Evolutionary conservation across 2,113 vertebrate genomes (phyloP).

Genomic region (Accipiter virgatus): DNA sequence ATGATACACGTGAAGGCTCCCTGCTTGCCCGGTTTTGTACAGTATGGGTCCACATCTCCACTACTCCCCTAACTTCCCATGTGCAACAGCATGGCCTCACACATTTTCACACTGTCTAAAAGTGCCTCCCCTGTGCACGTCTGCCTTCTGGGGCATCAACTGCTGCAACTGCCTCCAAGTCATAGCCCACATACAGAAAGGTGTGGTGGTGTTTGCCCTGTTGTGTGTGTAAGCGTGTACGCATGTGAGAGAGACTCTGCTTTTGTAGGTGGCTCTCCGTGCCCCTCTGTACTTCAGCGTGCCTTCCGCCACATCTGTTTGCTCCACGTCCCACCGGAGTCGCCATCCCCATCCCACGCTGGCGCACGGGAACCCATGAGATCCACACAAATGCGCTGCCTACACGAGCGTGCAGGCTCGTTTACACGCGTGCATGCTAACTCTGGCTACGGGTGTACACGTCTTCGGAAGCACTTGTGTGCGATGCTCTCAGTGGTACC

Average conservation of each 20-base stretch:
- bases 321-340: background rate
- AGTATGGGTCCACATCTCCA: accelerated
- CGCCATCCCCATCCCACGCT: background rate
- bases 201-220: background rate
- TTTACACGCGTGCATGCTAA: background rate
- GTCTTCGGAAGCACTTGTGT: background rate
- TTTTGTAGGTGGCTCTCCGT: background rate
- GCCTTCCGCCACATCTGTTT: accelerated
- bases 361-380: background rate
- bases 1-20: accelerated
- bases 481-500: background rate
- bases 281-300: accelerated
- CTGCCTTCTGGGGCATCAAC: accelerated
- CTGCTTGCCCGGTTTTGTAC: background rate
- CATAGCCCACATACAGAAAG: background rate
- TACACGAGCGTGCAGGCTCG: background rate
- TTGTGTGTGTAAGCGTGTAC: accelerated
- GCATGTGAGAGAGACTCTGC: accelerated
- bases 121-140: accelerated
- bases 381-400: background rate
- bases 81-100: background rate
- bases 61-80: background rate
- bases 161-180: accelerated
- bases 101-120: background rate
- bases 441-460: background rate